Evolutionary conservation across 2,797 vertebrate species (phyloP).

Genomic region (Gymnocypris eckloni): DNA sequence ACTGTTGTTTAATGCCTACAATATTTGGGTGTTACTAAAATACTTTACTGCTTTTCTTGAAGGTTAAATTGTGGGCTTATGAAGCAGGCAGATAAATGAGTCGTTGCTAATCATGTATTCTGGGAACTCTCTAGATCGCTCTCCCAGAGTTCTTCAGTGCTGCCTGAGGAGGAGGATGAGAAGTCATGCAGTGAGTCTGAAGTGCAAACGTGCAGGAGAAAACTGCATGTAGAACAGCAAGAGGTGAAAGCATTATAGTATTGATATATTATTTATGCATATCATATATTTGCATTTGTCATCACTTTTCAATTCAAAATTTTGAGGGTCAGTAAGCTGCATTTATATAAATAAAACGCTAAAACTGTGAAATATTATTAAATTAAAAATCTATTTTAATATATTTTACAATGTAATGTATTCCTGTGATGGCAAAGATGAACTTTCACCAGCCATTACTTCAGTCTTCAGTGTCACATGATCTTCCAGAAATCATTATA

Average conservation of each 20-base stretch:
- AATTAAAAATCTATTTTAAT: background rate
- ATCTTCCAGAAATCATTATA: too few relatives aligned
- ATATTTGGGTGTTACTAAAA: slow-evolving; percentile 1
- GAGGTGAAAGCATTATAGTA: slow-evolving; percentile 77
- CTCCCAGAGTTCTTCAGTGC: slow-evolving; percentile 93
- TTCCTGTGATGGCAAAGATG: background rate
- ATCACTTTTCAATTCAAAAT: background rate
- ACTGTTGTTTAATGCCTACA: background rate
- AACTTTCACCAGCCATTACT: background rate
- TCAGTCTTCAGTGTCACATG: background rate
- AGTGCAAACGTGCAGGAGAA: slow-evolving; percentile 79
- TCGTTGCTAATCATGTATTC: slow-evolving; percentile 36
- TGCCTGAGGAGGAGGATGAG: slow-evolving; percentile 92
- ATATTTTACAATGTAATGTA: too few relatives aligned
- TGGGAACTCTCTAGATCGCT: slow-evolving; percentile 78
- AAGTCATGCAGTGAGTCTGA: slow-evolving; percentile 91
- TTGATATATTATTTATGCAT: background rate
- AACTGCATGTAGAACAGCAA: slow-evolving; percentile 75
- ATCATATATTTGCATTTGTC: background rate
- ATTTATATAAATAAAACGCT: background rate
- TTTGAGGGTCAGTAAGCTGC: background rate
- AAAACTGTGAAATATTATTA: background rate
- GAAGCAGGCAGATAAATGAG: background rate
- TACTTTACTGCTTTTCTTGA: background rate
- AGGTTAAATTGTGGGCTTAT: background rate